A percentile compares a stretch with the other conserved stretches of the same genome.
These are phyloP conservation scores for Rousettus leschenaultii DNA, from an alignment of 2,113 vertebrate species.

Conservation along the genomic window DNA sequence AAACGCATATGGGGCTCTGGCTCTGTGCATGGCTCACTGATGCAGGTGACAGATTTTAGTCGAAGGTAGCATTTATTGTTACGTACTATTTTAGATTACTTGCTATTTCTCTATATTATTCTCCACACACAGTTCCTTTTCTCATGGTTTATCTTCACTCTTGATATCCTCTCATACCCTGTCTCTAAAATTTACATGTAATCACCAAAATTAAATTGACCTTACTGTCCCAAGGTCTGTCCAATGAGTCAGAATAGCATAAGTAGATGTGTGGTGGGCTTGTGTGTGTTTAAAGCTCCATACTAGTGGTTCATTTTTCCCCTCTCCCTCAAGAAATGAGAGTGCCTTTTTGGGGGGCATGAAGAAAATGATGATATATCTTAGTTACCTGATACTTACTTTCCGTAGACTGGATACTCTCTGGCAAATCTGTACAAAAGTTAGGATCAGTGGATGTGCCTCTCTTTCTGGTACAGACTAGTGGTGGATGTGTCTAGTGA, in stretches of 20 bases:
- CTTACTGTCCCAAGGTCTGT: neutral
- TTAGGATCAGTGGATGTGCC: no score
- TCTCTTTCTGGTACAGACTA: neutral
- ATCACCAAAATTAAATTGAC: neutral
- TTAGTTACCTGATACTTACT: neutral
- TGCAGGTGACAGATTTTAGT: no score
- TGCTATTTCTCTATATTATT: neutral
- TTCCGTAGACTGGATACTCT: neutral
- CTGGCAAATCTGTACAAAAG: neutral
- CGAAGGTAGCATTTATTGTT: rapidly evolving
- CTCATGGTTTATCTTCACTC: neutral
- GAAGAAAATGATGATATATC: neutral
- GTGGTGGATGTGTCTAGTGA: rapidly evolving
- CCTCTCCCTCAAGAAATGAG: neutral
- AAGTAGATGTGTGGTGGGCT: neutral
- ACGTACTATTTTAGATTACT: neutral
- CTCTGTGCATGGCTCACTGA: neutral
- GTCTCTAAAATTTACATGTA: neutral
- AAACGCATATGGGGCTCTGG: neutral
- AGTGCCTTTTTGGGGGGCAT: neutral
- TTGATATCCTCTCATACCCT: neutral
- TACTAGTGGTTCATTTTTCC: neutral
- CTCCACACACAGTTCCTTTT: neutral
- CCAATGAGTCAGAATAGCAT: neutral
- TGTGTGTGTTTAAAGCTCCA: neutral